A percentile compares a stretch with the other conserved stretches of the same genome.
Evolutionary conservation across 2,113 vertebrate genomes (phyloP).

Genomic region (Platichthys flesus): DNA sequence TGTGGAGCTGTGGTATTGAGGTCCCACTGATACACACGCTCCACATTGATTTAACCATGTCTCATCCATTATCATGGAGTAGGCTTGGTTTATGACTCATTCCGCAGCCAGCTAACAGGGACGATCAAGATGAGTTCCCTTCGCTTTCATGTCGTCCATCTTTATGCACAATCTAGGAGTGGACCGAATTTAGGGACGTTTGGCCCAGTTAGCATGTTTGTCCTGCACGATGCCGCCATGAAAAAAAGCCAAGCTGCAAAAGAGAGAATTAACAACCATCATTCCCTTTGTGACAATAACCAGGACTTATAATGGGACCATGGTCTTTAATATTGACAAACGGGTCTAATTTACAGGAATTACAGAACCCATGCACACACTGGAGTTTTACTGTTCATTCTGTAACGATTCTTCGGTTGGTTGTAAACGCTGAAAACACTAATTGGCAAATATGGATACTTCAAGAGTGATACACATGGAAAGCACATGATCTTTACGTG

Average conservation of each 20-base stretch:
- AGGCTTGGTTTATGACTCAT: not conserved
- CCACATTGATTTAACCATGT: too few relatives aligned
- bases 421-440: not conserved
- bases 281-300: not conserved
- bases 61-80: not conserved
- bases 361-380: too few relatives aligned
- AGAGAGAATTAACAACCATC: not conserved
- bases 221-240: not conserved
- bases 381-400: not conserved
- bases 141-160: not conserved
- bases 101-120: too few relatives aligned
- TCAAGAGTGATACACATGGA: constrained; percentile 8
- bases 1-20: too few relatives aligned
- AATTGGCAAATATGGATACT: not conserved
- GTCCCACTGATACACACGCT: too few relatives aligned
- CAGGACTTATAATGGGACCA: constrained; percentile 9
- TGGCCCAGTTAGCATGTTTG: not conserved
- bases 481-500: constrained; percentile 13
- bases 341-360: not conserved
- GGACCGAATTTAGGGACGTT: too few relatives aligned
- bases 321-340: not conserved
- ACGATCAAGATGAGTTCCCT: too few relatives aligned
- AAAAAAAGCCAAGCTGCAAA: not conserved
- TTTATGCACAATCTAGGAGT: not conserved
- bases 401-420: not conserved